A percentile compares a stretch with the other conserved stretches of the same genome.
These are phyloP conservation scores for Itoplectis maculator DNA, from an alignment of 2,888 invertebrate species.

Conservation along the genomic window DNA sequence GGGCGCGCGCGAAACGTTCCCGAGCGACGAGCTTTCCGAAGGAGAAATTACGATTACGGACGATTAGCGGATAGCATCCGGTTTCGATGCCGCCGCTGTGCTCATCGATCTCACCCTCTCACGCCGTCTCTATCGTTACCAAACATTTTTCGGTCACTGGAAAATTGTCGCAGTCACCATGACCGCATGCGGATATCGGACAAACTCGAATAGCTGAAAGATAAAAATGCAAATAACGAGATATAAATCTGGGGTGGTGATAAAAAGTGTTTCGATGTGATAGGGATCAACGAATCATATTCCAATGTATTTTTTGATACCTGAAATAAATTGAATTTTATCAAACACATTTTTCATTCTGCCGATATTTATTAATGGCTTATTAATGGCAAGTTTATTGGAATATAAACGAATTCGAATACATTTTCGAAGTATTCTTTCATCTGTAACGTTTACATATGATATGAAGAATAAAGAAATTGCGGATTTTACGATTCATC, in stretches of 20 bases:
- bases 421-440: background rate
- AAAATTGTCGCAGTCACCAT: background rate
- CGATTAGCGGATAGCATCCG: constrained; percentile 26
- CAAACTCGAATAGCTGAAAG: background rate
- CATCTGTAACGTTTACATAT: background rate
- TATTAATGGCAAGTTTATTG: background rate
- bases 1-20: constrained; percentile 28
- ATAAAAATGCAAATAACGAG: background rate
- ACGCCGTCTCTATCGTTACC: background rate
- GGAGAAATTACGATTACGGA: constrained; percentile 57
- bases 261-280: no score
- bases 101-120: background rate
- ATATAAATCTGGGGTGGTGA: background rate
- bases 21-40: constrained; percentile 25
- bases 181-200: background rate
- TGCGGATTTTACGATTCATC: background rate
- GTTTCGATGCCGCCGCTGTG: background rate
- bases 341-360: background rate
- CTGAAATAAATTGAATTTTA: background rate
- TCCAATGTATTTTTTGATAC: background rate
- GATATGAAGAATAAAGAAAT: background rate
- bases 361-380: no score
- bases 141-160: constrained; percentile 10
- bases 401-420: no score
- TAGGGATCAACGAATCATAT: no score